Conservation (phyloP, 2,113 vertebrate genomes). For the Phalacrocorax pelagicus region DNA sequence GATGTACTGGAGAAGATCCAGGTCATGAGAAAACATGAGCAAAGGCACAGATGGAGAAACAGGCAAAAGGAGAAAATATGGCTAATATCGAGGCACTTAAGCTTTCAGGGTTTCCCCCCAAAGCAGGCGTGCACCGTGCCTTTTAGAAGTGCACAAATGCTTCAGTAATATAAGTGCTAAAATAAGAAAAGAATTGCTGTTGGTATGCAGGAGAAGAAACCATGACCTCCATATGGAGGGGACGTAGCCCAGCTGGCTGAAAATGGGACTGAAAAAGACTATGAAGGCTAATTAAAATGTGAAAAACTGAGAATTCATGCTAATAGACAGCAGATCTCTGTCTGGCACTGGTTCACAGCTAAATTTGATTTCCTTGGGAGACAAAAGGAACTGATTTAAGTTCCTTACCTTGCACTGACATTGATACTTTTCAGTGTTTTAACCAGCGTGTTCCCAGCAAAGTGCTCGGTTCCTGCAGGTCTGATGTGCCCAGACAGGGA, state of each 20-base stretch:
- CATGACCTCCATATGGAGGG: conserved; percentile 29
- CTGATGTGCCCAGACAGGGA: background rate
- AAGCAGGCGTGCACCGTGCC: background rate
- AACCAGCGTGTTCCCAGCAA: background rate
- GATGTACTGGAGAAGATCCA: background rate
- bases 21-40: background rate
- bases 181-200: background rate
- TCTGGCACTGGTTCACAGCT: conserved; percentile 46
- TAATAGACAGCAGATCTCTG: conserved; percentile 51
- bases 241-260: conserved; percentile 11
- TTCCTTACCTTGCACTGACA: conserved; percentile 29
- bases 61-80: background rate
- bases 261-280: conserved; percentile 5
- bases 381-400: conserved; percentile 42
- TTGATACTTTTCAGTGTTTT: background rate
- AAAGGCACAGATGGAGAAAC: background rate
- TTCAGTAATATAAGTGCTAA: background rate
- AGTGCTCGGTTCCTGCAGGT: background rate
- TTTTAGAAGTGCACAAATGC: background rate
- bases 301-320: conserved; percentile 34
- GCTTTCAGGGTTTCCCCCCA: background rate
- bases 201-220: background rate
- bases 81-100: rapidly evolving
- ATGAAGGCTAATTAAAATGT: conserved; percentile 48
- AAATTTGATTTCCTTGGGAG: conserved; percentile 25